Percentiles rank a stretch among this genome's conserved stretches.
Evolutionary conservation across 2,113 vertebrate genomes (phyloP).

Genomic region (Lophotis ruficrista): DNA sequence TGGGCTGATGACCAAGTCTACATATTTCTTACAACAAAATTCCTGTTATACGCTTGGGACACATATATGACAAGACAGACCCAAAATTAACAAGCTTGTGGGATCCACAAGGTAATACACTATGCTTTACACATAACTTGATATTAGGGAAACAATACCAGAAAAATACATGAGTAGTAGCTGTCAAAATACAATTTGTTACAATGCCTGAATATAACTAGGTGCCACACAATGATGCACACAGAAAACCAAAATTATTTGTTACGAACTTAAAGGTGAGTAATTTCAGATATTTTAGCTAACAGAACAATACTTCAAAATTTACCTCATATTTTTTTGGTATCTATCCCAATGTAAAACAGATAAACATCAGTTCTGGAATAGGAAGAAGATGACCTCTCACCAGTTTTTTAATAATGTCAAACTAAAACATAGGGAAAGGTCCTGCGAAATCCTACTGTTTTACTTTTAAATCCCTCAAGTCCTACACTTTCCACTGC

Average conservation of each 20-base stretch:
- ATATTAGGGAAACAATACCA: background rate
- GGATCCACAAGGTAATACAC: background rate
- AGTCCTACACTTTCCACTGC: background rate
- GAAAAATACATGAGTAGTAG: background rate
- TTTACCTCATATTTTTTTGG: too few species aligned
- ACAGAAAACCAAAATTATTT: background rate
- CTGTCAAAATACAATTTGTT: background rate
- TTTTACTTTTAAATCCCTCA: background rate
- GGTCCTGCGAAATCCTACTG: background rate
- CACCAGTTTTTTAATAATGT: background rate
- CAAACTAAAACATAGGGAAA: background rate
- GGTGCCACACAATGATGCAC: background rate
- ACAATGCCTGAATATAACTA: background rate
- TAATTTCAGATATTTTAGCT: background rate
- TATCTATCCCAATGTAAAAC: background rate
- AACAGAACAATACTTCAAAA: background rate
- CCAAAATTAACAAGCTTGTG: background rate
- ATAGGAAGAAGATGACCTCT: background rate
- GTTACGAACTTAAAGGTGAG: background rate
- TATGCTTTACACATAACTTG: background rate
- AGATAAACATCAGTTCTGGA: background rate
- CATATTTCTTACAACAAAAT: background rate
- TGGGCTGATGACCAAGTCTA: background rate
- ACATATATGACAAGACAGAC: background rate
- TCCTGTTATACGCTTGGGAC: fast-evolving